Percentiles rank a stretch among this genome's conserved stretches.
Conservation (phyloP, 2,113 vertebrate genomes). For the Crotalus horridus region DNA sequence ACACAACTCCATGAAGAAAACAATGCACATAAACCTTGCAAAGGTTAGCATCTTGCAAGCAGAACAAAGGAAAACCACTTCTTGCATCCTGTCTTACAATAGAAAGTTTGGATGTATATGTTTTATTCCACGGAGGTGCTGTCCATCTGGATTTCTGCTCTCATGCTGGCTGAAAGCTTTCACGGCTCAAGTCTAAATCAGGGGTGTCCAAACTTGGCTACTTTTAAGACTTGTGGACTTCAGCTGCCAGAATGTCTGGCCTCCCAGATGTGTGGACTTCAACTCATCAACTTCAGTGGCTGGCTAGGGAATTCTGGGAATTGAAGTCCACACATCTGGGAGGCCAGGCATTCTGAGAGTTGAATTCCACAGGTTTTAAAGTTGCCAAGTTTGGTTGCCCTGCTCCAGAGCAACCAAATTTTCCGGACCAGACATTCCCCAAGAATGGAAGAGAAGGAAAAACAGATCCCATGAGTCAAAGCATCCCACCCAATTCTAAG, state of each 20-base stretch:
- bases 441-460: background rate
- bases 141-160: background rate
- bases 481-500: background rate
- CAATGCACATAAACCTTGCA: background rate
- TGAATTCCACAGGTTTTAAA: background rate
- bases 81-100: background rate
- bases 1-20: background rate
- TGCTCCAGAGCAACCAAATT: background rate
- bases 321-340: background rate
- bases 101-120: background rate
- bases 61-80: background rate
- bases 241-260: background rate
- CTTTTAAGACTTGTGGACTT: background rate
- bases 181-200: background rate
- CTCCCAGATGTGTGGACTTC: background rate
- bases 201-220: background rate
- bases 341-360: background rate
- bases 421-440: background rate
- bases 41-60: background rate
- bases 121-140: background rate
- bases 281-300: background rate
- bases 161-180: background rate
- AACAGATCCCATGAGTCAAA: background rate
- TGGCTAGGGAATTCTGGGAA: background rate
- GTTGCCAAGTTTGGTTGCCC: background rate